phyloP scores from a whole-genome alignment of 2,888 invertebrate species.

The Acrobasis suavella region DNA sequence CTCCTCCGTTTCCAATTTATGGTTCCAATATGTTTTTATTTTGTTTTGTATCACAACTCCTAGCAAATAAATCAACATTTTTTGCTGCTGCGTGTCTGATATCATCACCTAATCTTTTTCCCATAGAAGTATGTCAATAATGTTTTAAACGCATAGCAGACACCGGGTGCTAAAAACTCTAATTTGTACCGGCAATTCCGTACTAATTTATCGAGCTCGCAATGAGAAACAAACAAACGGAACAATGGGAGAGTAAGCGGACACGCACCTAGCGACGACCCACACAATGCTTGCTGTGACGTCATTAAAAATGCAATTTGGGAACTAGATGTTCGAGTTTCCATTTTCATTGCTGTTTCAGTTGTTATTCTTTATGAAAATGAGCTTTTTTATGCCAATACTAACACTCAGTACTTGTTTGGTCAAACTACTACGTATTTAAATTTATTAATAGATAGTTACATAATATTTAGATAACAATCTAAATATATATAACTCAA shows the following conservation, averaged over 20 bases:
- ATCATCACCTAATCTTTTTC: background rate
- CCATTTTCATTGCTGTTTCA: constrained; percentile 13
- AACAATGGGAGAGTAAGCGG: constrained; percentile 67
- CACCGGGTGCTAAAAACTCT: constrained; percentile 16
- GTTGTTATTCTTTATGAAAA: no score
- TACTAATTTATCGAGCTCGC: constrained; percentile 18
- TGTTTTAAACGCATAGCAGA: constrained; percentile 5
- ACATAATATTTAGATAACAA: no score
- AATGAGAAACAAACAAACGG: constrained; percentile 28
- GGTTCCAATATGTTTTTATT: constrained; percentile 54
- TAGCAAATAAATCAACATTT: background rate
- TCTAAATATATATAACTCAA: no score
- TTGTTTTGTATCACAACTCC: constrained; percentile 25
- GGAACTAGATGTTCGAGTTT: constrained; percentile 13
- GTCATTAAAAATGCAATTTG: constrained; percentile 20
- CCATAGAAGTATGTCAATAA: background rate
- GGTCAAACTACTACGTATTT: no score
- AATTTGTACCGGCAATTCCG: constrained; percentile 17
- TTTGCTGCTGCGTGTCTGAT: background rate
- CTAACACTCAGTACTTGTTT: no score
- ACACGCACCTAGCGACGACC: constrained; percentile 59
- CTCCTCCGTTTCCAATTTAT: constrained; percentile 53
- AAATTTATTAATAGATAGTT: no score
- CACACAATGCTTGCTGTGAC: constrained; percentile 23
- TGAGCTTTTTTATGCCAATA: no score